Base-by-base conservation (phyloP, 1,140 invertebrate genomes). In the Drosophila equinoxialis region DNA sequence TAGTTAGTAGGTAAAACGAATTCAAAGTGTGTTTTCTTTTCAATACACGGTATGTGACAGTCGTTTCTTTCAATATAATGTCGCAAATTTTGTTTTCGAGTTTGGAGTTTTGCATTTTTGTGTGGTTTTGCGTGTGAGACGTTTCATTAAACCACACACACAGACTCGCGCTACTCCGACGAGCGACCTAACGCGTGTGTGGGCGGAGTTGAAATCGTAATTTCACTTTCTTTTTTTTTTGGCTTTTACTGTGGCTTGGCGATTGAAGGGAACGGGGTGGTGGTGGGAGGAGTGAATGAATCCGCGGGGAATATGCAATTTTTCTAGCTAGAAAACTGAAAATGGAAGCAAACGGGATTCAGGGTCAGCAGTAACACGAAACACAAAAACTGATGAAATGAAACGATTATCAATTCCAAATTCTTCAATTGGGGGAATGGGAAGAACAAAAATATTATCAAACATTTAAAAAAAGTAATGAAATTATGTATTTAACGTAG, bases 141-240 rank as follows among this genome's bases (percentile, higher is more conserved):
- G 33, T 59, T 59, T 59, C 57, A 59, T 59, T 59, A 59, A 59
- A 39, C 57, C 57, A 26, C 23, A 26, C 23, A 59, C 45, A 51
- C 17, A 51, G 20, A 51, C 23, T 51, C 45, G 17, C 45, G 17
- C 45, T 11, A 51, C 13, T 10, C 35, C 45, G 17, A 51, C 45
- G 33, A 35, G 3, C 51, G 26, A 23, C 20, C 14, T 10, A 39
- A 26, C 33, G 33, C 33, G 57, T 59, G 57, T 20, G 41, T 20
- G 26, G 42, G 30, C 61, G 61, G 26, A 57, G 66, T 65, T 65
- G 69, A 74, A 67, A 60, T 77, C 63, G 74, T 77, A 76, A 76
- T 76, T 76, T 76, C 73, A 76, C 74, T 76, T 68, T 76, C 62
- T 68, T 63, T 42, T 3, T 13, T 39, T 13, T 30, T 30, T 30